These are phyloP conservation scores for Tretioscincus oriximinensis DNA, from an alignment of 2,113 vertebrate genomes.

Conservation along the genomic window DNA sequence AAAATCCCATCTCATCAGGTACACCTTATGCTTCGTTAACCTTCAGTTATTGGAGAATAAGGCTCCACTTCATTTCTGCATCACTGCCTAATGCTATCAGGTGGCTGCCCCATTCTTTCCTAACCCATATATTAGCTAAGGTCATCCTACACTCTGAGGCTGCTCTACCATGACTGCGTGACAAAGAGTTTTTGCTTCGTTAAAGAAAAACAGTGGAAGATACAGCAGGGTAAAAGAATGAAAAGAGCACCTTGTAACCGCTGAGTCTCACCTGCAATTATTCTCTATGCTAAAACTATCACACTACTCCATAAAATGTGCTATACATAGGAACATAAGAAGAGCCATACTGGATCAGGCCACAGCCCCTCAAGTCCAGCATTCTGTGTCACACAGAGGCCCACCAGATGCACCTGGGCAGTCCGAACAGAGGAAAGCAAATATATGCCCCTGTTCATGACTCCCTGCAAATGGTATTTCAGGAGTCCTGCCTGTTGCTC, in stretches of 20 bases:
- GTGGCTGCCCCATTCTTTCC: conserved; percentile 18
- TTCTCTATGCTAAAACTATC: background rate
- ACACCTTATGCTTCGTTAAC: conserved; percentile 26
- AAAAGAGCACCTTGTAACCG: background rate
- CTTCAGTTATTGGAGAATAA: conserved; percentile 19
- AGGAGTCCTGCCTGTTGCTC: too few relatives aligned
- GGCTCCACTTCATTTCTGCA: background rate
- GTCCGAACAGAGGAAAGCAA: too few relatives aligned
- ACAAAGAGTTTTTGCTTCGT: background rate
- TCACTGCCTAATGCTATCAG: background rate
- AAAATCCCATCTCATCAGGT: conserved; percentile 5
- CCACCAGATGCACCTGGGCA: too few relatives aligned
- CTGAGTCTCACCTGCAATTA: background rate
- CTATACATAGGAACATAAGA: too few relatives aligned
- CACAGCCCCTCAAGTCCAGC: too few relatives aligned
- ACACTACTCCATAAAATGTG: background rate
- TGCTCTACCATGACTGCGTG: conserved; percentile 13
- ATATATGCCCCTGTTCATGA: too few relatives aligned
- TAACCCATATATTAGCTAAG: background rate
- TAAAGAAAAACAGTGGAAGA: background rate
- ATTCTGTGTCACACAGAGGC: too few relatives aligned
- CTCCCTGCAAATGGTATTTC: too few relatives aligned
- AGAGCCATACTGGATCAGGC: too few relatives aligned
- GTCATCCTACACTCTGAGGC: conserved; percentile 15
- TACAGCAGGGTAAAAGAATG: background rate